Evolutionary conservation across 2,888 invertebrate genomes (phyloP).

Genomic region (Norana najaformis): DNA sequence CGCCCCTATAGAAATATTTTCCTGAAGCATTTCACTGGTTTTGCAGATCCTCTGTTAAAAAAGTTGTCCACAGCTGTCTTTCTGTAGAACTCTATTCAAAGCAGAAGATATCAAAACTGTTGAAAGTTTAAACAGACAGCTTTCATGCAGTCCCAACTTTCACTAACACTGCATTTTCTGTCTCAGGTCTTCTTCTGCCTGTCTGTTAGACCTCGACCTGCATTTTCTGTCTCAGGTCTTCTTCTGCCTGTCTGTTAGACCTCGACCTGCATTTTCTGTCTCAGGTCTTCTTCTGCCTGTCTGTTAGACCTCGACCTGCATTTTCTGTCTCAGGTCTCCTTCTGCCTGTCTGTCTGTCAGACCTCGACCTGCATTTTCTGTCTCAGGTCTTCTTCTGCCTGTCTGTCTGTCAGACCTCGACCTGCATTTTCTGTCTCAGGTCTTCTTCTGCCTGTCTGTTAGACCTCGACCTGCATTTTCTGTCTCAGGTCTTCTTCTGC

Average conservation of each 20-base stretch:
- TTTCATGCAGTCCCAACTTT: background rate
- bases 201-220: background rate
- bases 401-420: too few species aligned
- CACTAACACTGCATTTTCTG: background rate
- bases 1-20: background rate
- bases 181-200: background rate
- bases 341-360: too few species aligned
- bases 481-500: background rate
- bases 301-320: background rate
- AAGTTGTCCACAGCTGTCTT: too few species aligned
- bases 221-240: background rate
- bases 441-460: background rate
- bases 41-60: too few species aligned
- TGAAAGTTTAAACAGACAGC: background rate
- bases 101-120: too few species aligned
- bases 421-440: background rate
- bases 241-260: background rate
- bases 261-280: background rate
- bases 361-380: background rate
- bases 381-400: background rate
- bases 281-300: background rate
- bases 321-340: background rate
- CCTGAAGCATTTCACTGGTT: too few species aligned
- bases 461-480: background rate
- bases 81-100: too few species aligned